Evolutionary conservation across 2,113 vertebrate species (phyloP).

Genomic region (Petaurus breviceps): DNA sequence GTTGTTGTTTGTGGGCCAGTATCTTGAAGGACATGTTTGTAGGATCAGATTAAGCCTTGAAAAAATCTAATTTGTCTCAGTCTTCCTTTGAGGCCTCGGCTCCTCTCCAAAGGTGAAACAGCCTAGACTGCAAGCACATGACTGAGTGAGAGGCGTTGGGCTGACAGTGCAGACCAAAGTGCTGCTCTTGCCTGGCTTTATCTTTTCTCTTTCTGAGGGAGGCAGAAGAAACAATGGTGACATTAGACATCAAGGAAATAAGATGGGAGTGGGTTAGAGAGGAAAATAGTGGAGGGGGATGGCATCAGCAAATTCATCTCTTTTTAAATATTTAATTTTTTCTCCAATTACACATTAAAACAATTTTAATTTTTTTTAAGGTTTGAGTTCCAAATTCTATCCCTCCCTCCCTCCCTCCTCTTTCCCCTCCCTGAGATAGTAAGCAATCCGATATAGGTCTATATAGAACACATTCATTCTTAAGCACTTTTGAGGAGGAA

Average conservation of each 20-base stretch:
- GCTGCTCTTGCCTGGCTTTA: neutral
- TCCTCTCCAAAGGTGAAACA: slow-evolving; percentile 10
- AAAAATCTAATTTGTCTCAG: neutral
- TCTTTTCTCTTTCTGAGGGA: neutral
- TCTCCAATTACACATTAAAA: neutral
- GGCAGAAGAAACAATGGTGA: neutral
- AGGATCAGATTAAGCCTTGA: slow-evolving; percentile 1
- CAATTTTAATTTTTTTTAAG: neutral
- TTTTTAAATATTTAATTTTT: neutral
- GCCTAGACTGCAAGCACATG: neutral
- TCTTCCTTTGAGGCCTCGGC: neutral
- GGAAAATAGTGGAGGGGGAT: neutral
- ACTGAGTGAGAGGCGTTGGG: neutral
- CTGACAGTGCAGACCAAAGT: neutral
- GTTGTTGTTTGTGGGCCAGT: neutral
- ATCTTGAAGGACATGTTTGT: neutral
- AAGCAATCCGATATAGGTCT: neutral
- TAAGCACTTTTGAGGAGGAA: neutral
- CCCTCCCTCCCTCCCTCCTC: neutral
- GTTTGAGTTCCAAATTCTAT: neutral
- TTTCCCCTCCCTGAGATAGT: neutral
- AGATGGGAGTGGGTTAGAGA: neutral
- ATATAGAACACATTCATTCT: neutral
- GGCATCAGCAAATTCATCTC: neutral
- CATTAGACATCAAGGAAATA: neutral